A percentile compares a stretch with the other conserved stretches of the same genome.
These are phyloP conservation scores for Lucinisca nassula DNA, from an alignment of 2,888 invertebrate genomes.

Conservation along the genomic window DNA sequence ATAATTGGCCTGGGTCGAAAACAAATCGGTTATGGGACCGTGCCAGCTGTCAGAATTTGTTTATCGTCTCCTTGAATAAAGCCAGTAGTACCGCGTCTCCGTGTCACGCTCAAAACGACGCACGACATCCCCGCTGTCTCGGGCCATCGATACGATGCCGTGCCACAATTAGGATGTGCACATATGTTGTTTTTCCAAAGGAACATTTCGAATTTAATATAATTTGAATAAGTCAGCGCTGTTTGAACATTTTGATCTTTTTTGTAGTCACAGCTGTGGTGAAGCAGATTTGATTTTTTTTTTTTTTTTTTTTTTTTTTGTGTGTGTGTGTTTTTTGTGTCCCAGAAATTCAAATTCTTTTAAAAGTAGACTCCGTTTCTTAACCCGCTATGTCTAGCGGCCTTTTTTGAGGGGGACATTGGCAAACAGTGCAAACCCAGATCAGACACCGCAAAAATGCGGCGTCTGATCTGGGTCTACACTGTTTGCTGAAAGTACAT, in stretches of 20 bases:
- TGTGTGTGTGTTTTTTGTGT: too few species aligned
- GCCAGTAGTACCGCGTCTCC: background rate
- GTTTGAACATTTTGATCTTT: background rate
- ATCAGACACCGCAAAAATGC: too few species aligned
- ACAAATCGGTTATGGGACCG: background rate
- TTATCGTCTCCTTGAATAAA: background rate
- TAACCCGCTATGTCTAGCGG: too few species aligned
- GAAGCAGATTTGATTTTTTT: background rate
- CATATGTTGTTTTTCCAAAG: slow-evolving; percentile 4
- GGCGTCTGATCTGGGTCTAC: too few species aligned
- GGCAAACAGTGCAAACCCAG: too few species aligned
- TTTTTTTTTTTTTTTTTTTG: background rate
- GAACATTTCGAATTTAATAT: background rate
- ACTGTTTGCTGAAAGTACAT: background rate
- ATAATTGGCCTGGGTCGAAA: background rate
- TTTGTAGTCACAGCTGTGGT: background rate
- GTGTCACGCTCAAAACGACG: slow-evolving; percentile 4
- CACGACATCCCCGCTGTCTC: background rate
- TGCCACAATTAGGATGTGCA: background rate
- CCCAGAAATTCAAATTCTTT: too few species aligned
- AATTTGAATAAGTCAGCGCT: background rate
- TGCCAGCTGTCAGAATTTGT: background rate
- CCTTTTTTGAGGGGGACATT: too few species aligned
- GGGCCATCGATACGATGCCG: background rate
- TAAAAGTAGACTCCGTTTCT: too few species aligned